phyloP scores from a whole-genome alignment of 2,113 vertebrate species.

The Rhinolophus sinicus region DNA sequence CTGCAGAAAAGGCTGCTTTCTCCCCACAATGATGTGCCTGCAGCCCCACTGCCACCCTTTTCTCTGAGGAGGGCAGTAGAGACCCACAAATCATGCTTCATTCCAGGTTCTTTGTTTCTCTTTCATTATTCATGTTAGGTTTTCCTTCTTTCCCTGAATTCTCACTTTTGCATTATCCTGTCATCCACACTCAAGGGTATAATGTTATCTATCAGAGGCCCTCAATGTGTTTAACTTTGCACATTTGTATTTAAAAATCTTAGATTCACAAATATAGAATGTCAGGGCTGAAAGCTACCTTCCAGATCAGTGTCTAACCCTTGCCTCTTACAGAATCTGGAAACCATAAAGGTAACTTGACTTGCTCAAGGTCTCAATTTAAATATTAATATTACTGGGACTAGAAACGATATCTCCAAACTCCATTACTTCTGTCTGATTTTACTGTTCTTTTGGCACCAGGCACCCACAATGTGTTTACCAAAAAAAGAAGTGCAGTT shows the following conservation, averaged over 20 bases:
- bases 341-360: background rate
- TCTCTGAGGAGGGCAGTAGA: constrained; percentile 81
- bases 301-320: background rate
- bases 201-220: background rate
- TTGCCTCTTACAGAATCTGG: background rate
- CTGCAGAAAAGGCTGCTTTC: background rate
- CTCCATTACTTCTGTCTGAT: background rate
- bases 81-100: constrained; percentile 57
- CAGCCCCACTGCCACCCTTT: constrained; percentile 37
- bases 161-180: constrained; percentile 35
- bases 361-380: background rate
- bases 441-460: background rate
- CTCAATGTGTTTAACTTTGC: background rate
- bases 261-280: background rate
- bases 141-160: background rate
- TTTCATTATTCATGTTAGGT: background rate
- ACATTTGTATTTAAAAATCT: constrained; percentile 8
- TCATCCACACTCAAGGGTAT: background rate
- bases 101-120: background rate
- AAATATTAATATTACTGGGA: fast-evolving
- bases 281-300: background rate
- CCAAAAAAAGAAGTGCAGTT: background rate
- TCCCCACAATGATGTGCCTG: background rate
- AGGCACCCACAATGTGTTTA: background rate
- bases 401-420: background rate